phyloP scores from a whole-genome alignment of 2,797 vertebrate genomes.

The Cryptoblepharus egeriae region DNA sequence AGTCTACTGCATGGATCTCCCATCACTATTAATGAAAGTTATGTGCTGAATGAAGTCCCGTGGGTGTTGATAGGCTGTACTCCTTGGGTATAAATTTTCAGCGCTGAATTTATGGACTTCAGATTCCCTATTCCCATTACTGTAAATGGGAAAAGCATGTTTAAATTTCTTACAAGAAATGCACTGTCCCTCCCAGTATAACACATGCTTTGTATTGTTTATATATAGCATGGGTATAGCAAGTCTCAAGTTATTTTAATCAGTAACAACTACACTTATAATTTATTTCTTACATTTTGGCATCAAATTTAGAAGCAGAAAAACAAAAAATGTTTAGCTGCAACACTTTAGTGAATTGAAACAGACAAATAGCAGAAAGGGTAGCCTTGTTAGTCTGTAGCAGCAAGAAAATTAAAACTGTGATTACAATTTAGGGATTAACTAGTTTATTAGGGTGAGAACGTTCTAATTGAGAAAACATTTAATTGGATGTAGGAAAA shows the following conservation, averaged over 20 bases:
- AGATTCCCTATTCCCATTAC: background rate
- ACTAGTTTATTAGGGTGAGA: background rate
- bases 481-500: background rate
- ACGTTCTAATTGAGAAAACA: background rate
- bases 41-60: background rate
- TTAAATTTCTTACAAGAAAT: background rate
- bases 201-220: background rate
- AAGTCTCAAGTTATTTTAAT: background rate
- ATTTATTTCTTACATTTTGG: background rate
- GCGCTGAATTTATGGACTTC: conserved; percentile 4
- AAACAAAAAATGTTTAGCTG: background rate
- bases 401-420: background rate
- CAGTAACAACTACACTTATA: background rate
- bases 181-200: background rate
- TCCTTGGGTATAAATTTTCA: background rate
- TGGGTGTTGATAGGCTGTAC: background rate
- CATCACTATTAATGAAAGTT: conserved; percentile 37
- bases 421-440: background rate
- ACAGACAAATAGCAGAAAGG: background rate
- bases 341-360: accelerated
- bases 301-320: background rate
- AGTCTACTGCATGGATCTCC: conserved; percentile 15
- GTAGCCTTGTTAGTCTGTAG: background rate
- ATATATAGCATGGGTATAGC: background rate
- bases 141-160: conserved; percentile 21